Conservation (phyloP, 2,888 invertebrate genomes). For the Smittia sp. region DNA sequence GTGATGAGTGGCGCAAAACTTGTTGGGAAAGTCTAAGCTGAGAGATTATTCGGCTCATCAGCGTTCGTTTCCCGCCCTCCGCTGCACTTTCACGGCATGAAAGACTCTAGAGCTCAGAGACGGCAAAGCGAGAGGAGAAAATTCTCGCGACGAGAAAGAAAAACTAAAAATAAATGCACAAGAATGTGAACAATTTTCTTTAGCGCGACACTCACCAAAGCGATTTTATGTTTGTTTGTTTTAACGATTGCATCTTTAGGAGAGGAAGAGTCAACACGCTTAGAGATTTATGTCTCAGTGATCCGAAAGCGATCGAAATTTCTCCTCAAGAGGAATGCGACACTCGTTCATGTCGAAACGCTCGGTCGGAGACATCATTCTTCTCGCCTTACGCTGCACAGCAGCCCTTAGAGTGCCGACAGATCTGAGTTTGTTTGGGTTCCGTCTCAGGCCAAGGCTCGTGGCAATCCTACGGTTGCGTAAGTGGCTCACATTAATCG, state of each 20-base stretch:
- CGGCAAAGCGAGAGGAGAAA: neutral
- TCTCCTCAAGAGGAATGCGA: neutral
- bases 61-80: neutral
- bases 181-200: constrained; percentile 22
- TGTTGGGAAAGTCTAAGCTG: neutral
- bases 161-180: constrained; percentile 19
- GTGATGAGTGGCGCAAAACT: neutral
- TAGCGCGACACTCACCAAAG: constrained; percentile 1
- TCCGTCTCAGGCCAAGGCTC: too few species aligned
- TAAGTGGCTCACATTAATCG: too few species aligned
- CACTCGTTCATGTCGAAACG: neutral
- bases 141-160: neutral
- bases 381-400: too few species aligned
- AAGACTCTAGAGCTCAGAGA: neutral
- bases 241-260: constrained; percentile 9
- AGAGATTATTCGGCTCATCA: neutral
- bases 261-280: constrained; percentile 4
- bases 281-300: neutral
- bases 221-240: constrained; percentile 21
- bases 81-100: neutral
- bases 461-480: too few species aligned
- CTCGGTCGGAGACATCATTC: neutral
- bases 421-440: neutral
- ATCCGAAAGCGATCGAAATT: neutral
- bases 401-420: too few species aligned